Evolutionary conservation across 2,113 vertebrate species (phyloP).

Genomic region (Hydropotes inermis): DNA sequence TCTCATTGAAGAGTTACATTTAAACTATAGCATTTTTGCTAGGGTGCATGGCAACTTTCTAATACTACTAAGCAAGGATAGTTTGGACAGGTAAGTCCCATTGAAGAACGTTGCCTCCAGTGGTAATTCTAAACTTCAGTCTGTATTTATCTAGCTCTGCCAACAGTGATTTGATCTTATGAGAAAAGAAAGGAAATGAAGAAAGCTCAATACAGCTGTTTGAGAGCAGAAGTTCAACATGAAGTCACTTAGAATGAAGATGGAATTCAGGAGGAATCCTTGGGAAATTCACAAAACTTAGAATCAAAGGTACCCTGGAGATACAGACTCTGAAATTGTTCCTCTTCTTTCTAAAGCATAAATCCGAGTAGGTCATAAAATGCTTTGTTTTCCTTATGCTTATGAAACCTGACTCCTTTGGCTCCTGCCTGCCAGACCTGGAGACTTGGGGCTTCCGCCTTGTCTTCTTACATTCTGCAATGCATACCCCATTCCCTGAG

Average conservation of each 20-base stretch:
- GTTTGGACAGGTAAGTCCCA: neutral
- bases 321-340: neutral
- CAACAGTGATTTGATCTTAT: neutral
- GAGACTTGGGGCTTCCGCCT: neutral
- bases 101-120: neutral
- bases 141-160: neutral
- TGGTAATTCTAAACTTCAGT: neutral
- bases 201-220: neutral
- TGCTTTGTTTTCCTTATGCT: neutral
- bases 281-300: constrained; percentile 12
- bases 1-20: constrained; percentile 1
- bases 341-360: neutral
- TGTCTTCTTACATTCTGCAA: neutral
- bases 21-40: neutral
- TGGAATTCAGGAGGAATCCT: neutral
- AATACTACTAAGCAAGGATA: constrained; percentile 11
- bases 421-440: neutral
- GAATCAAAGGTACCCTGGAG: neutral
- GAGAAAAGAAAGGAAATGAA: neutral
- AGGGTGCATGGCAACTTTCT: neutral
- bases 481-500: neutral
- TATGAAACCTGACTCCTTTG: neutral
- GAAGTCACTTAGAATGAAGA: neutral
- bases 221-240: neutral
- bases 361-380: neutral